Evolutionary conservation across 2,113 vertebrate genomes (phyloP).

Genomic region (Ardeotis arabs): DNA sequence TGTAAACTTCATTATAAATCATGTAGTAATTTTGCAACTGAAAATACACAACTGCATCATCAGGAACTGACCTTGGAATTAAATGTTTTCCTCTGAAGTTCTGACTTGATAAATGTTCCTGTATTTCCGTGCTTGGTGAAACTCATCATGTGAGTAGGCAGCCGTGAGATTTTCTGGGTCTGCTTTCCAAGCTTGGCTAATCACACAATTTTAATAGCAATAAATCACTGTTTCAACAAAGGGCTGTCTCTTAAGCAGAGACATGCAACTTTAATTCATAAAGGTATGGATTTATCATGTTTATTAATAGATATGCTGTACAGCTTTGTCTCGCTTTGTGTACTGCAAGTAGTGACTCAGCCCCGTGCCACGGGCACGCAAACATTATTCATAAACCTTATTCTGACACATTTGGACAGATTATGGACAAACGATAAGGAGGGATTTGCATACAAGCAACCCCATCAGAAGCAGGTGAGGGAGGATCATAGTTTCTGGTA

Average conservation of each 20-base stretch:
- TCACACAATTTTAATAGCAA: constrained; percentile 40
- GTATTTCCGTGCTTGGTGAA: constrained; percentile 17
- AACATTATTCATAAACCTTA: constrained; percentile 34
- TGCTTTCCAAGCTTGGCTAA: constrained; percentile 51
- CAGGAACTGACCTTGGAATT: constrained; percentile 15
- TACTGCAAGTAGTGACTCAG: constrained; percentile 3
- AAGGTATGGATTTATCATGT: constrained; percentile 17
- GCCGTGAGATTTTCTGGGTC: constrained; percentile 32
- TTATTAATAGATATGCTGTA: constrained; percentile 35
- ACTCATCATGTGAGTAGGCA: constrained; percentile 38
- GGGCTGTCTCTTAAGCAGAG: neutral
- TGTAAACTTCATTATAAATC: neutral
- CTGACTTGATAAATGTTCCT: constrained; percentile 2
- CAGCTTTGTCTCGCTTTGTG: constrained; percentile 24
- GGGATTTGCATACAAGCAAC: constrained; percentile 13
- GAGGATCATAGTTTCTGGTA: neutral
- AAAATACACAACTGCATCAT: neutral
- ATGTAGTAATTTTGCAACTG: neutral
- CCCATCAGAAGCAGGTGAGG: neutral
- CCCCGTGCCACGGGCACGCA: neutral
- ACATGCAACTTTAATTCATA: neutral
- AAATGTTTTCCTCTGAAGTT: neutral
- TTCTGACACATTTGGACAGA: constrained; percentile 53
- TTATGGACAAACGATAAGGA: neutral
- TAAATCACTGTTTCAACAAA: constrained; percentile 52